A percentile compares a stretch with the other conserved stretches of the same genome.
phyloP scores from a whole-genome alignment of 2,113 vertebrate genomes.

The Gracilinanus agilis region DNA sequence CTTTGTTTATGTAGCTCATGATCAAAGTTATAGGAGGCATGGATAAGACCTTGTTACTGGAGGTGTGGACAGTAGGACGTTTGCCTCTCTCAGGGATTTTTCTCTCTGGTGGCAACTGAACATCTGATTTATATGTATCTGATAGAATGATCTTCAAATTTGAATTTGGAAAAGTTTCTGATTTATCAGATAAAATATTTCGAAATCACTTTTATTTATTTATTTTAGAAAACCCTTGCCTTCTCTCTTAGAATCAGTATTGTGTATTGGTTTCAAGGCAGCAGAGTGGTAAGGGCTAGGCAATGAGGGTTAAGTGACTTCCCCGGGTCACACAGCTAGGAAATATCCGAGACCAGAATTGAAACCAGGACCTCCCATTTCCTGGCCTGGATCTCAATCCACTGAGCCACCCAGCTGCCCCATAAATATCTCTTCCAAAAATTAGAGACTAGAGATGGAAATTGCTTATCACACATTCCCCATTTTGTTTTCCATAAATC shows the following conservation, averaged over 20 bases:
- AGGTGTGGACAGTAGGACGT: not conserved
- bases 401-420: too few relatives aligned
- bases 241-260: too few relatives aligned
- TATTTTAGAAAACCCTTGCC: too few relatives aligned
- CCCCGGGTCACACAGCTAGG: too few relatives aligned
- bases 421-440: constrained; percentile 6
- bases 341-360: too few relatives aligned
- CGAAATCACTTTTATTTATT: not conserved
- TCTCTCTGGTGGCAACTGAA: not conserved
- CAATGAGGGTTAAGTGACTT: too few relatives aligned
- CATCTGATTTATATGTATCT: constrained; percentile 33
- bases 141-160: not conserved
- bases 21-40: not conserved
- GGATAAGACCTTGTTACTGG: not conserved
- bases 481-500: constrained; percentile 14
- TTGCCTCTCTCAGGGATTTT: not conserved
- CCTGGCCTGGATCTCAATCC: too few relatives aligned
- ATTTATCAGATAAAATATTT: not conserved
- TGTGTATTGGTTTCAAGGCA: too few relatives aligned
- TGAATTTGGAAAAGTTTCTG: constrained; percentile 33
- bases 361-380: too few relatives aligned
- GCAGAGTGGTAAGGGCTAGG: too few relatives aligned
- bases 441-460: not conserved
- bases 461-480: not conserved
- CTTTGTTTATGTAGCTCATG: not conserved